These are phyloP conservation scores for Eurystomus gularis DNA, from an alignment of 2,113 vertebrate genomes.

Conservation along the genomic window DNA sequence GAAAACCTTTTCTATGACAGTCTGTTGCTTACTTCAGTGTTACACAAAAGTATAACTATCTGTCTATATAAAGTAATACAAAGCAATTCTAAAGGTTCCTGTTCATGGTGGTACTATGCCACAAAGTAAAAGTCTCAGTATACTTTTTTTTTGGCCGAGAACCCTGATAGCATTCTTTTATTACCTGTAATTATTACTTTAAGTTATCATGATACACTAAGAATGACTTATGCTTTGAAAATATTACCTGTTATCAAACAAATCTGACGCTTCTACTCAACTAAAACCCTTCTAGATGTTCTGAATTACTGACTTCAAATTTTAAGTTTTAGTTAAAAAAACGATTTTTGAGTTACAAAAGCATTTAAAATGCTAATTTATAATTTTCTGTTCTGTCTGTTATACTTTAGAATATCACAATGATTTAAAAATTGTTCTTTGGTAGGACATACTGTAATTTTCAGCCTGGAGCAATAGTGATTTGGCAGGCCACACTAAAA, in stretches of 20 bases:
- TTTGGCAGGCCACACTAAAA: conserved; percentile 32
- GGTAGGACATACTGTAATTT: neutral
- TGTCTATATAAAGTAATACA: neutral
- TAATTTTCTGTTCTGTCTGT: neutral
- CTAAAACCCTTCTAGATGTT: neutral
- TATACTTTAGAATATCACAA: neutral
- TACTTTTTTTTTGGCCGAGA: neutral
- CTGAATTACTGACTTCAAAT: neutral
- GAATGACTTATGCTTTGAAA: neutral
- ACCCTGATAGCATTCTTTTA: neutral
- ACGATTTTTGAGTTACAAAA: neutral
- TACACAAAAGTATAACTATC: neutral
- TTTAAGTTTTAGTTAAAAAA: neutral
- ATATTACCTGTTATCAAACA: neutral
- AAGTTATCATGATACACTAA: neutral
- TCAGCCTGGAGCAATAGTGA: neutral
- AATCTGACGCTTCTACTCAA: neutral
- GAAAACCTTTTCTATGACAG: neutral
- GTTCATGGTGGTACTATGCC: neutral
- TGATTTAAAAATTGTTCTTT: conserved; percentile 4
- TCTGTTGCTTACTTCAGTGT: neutral
- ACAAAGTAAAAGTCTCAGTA: neutral
- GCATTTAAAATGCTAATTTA: neutral
- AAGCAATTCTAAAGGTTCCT: neutral
- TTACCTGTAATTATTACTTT: neutral